Base-by-base conservation (phyloP, 2,888 invertebrate genomes). In the Agriopis aurantiaria region DNA sequence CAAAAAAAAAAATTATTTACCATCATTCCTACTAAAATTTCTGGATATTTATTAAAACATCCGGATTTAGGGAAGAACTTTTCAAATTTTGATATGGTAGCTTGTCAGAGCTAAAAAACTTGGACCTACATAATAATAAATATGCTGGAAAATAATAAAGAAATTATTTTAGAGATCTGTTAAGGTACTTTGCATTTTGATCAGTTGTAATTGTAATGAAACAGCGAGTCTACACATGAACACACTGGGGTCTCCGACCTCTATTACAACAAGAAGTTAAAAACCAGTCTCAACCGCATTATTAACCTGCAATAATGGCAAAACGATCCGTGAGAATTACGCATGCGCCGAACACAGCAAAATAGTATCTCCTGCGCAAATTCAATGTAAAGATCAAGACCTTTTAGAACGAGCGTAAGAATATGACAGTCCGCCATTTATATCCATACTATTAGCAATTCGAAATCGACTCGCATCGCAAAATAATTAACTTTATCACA, bases 371-470 rank as follows among this genome's bases (percentile, higher is more conserved):
- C 86, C 82, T 82, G 76, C 78, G 80, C 83, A 81, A 83, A 84
- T 84, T 92, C 93, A 93, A 91, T 92, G 91, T 88, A 91, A 92
- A 93, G 92, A 92, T 92, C 93, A 91, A 91, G 91, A 91, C 90
- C 70, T 63, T 67, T 71, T 89, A 86, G 82, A 84, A 87, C 83
- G 86, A 85, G 72, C 83, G 84, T 84, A 86, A 86, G 87, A 89
- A 87, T 87, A 88, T 88, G 88, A 65, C 69, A 69, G 64, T 49
- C 53, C 56, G 85, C 88, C 84, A 88, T 88, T 89, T 82, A 85
- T 74, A 56, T 70, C 70, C n/a, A 73, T 74, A 74, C 83, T 80
- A 84, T 78, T 78, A 75, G 80, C 79, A 71, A 78, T 69, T 69
- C 66, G 73, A 48, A 67, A 63, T 12, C 52, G n/a, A 68, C 77